phyloP scores from a whole-genome alignment of 2,797 vertebrate species.

The Nasua narica region DNA sequence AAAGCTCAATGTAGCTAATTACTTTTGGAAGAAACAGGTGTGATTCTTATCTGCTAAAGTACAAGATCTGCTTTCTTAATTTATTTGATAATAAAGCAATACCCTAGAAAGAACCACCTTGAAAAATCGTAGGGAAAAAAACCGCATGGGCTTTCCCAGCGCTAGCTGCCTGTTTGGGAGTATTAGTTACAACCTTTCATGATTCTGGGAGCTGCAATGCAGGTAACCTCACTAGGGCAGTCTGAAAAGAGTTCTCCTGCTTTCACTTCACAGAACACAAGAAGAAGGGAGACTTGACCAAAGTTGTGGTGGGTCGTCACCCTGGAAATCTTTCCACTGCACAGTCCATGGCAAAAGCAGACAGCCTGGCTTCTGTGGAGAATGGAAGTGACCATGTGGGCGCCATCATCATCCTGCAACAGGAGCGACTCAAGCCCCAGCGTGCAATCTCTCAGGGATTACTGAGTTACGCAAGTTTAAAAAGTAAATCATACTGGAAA shows the following conservation, averaged over 20 bases:
- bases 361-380: conserved; percentile 44
- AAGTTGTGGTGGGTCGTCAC: neutral
- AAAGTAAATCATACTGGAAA: conserved; percentile 63
- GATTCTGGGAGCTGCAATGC: conserved; percentile 65
- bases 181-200: conserved; percentile 63
- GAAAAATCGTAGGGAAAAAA: conserved; percentile 69
- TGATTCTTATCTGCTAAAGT: conserved; percentile 38
- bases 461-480: conserved; percentile 47
- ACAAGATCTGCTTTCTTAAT: conserved; percentile 66
- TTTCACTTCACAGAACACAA: conserved; percentile 59
- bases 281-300: conserved; percentile 36
- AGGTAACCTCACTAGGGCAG: conserved; percentile 66
- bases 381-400: conserved; percentile 54
- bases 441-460: conserved; percentile 54
- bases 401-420: conserved; percentile 60
- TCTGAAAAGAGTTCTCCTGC: conserved; percentile 57
- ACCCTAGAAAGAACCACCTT: conserved; percentile 72
- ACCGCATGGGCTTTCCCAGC: conserved; percentile 68
- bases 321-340: conserved; percentile 52
- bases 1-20: conserved; percentile 34
- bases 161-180: conserved; percentile 71
- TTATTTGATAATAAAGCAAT: conserved; percentile 58
- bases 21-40: conserved; percentile 46
- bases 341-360: conserved; percentile 44
- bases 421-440: conserved; percentile 68